Evolutionary conservation across 2,888 invertebrate species (phyloP).

Genomic region (Cheilosia urbana): DNA sequence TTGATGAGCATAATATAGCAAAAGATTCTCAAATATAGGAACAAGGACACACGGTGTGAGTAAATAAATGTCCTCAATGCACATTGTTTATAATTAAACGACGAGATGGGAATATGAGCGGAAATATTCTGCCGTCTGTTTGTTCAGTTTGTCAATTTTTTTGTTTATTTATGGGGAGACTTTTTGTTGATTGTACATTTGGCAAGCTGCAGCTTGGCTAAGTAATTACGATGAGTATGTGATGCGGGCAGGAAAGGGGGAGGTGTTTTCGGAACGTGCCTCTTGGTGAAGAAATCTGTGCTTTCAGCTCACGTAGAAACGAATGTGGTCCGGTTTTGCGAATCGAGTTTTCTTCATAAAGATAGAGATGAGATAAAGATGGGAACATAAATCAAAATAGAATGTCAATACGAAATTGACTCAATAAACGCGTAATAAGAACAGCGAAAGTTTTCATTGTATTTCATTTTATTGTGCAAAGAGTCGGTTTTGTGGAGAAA

Average conservation of each 20-base stretch:
- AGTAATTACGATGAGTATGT: slow-evolving; percentile 23
- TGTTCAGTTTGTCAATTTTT: not conserved
- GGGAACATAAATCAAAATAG: no score
- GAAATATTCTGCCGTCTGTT: not conserved
- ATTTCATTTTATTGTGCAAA: no score
- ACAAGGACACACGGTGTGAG: slow-evolving; percentile 1
- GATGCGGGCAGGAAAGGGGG: not conserved
- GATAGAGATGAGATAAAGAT: no score
- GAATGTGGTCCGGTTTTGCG: no score
- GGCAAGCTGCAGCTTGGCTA: slow-evolving; percentile 1
- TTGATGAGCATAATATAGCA: not conserved
- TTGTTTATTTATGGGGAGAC: not conserved
- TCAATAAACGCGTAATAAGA: no score
- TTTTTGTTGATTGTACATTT: slow-evolving; percentile 11
- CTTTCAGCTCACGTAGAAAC: not conserved
- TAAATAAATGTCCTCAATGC: slow-evolving; percentile 1
- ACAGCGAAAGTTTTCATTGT: no score
- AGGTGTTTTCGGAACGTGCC: slow-evolving; percentile 1
- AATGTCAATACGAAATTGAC: no score
- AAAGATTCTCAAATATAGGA: not conserved
- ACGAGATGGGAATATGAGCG: not conserved
- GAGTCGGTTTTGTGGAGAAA: no score
- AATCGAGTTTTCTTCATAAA: no score
- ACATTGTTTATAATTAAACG: not conserved
- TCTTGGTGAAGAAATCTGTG: slow-evolving; percentile 4